Percentiles rank a stretch among this genome's conserved stretches.
These are phyloP conservation scores for Crypturellus undulatus DNA, from an alignment of 2,113 vertebrate species.

Conservation along the genomic window DNA sequence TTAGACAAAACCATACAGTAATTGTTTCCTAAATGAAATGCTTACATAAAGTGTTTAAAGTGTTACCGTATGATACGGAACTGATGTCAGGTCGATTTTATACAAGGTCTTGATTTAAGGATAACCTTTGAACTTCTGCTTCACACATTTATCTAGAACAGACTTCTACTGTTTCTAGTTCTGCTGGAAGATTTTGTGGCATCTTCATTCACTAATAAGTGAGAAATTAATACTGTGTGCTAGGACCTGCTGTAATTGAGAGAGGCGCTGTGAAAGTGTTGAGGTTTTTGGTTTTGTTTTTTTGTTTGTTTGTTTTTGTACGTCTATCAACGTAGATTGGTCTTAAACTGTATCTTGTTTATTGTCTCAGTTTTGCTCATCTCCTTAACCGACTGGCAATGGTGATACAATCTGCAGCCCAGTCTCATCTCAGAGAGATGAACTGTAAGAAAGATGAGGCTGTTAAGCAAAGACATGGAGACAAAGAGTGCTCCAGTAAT, in stretches of 20 bases:
- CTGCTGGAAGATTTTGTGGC: neutral
- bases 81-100: neutral
- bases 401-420: neutral
- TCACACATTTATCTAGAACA: neutral
- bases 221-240: neutral
- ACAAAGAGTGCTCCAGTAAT: neutral
- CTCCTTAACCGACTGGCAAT: neutral
- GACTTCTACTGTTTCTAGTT: neutral
- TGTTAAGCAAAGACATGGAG: neutral
- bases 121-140: neutral
- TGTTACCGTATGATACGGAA: neutral
- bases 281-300: no score
- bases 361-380: neutral
- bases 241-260: neutral
- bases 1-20: constrained; percentile 69
- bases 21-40: constrained; percentile 72
- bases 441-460: neutral
- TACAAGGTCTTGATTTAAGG: neutral
- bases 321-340: accelerated
- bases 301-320: neutral
- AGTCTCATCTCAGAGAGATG: neutral
- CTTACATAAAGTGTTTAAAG: constrained; percentile 47
- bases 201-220: neutral
- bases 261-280: neutral
- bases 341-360: accelerated